phyloP scores from a whole-genome alignment of 2,797 vertebrate genomes.

The Alosa sapidissima region DNA sequence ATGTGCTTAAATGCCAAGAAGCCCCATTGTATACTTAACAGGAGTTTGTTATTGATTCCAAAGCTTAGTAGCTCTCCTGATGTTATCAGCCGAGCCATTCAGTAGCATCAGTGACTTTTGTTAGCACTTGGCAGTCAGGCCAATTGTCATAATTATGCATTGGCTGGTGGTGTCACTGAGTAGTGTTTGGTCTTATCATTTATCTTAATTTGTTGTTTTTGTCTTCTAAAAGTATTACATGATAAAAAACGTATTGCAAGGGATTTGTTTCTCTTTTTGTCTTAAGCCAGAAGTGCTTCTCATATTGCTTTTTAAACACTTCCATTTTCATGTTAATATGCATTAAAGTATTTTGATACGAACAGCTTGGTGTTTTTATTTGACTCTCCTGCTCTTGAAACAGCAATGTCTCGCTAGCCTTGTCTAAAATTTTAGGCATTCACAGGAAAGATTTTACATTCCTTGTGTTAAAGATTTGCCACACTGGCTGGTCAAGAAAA shows the following conservation, averaged over 20 bases:
- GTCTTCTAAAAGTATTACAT: conserved; percentile 30
- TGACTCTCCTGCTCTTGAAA: not conserved
- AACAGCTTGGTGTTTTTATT: not conserved
- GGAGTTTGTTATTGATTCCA: not conserved
- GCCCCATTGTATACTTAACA: not conserved
- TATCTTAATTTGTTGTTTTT: not conserved
- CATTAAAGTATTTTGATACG: not conserved
- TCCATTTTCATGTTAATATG: not conserved
- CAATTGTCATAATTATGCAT: not conserved
- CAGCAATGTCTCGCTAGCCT: not conserved
- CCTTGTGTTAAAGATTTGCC: too few species aligned
- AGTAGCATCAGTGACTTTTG: not conserved
- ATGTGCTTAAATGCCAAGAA: conserved; percentile 10
- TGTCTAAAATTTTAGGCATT: not conserved
- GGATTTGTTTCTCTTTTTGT: not conserved
- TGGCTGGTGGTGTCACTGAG: not conserved
- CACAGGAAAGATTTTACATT: too few species aligned
- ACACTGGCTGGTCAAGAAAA: too few species aligned
- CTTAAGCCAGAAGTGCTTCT: not conserved
- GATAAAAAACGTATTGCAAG: conserved; percentile 38
- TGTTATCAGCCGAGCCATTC: not conserved
- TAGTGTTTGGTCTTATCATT: not conserved
- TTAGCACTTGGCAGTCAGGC: not conserved
- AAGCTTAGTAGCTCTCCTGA: not conserved
- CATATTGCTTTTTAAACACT: not conserved